Base-by-base conservation (phyloP, 2,113 vertebrate genomes). In the Pygoscelis antarcticus region DNA sequence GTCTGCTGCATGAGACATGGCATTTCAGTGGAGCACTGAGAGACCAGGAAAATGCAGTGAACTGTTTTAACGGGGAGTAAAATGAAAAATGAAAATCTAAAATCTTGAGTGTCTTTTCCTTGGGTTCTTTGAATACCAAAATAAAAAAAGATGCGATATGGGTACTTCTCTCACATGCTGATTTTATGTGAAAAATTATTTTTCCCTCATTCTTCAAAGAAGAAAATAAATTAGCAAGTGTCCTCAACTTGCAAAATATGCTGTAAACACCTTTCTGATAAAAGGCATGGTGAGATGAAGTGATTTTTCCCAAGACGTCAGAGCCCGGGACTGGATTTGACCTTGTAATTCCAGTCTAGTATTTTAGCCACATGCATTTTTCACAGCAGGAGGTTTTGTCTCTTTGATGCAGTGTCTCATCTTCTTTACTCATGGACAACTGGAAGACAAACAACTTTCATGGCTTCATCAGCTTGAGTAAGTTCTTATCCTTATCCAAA, bases 401-500 rank as follows among this genome's bases (percentile, higher is more conserved):
- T 85, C 38, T 87, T 68, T 83, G 55, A 46, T 84, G 27, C 30
- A n/a, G 20, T 49, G 38, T 89, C 66, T 79, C 74, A 69, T 93
- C 58, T 71, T 83, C 65, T 60, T 90, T 91, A 78, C 12, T 91
- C n/a, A 40, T 36, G 42, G 38, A 36, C 78, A 38, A 1, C 17
- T 83, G 66, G 36, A 86, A 86, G 66, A 68, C 61, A 86, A 87
- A 96, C 81, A 90, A 23, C 58, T 82, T 83, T 52, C 61, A 71
- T 64, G 61, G 34, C 54, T 87, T 87, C 62, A 11, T 87, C 64
- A 94, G 42, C 68, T 42, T 87, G 60, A 92, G 26, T 83, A 81
- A 83, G 44, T 87, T 89, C 66, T 79, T 81, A 92, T 49, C 49
- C 58, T 75, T 85, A 89, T 93, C 87, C 54, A 80, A 83, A 80